Percentiles rank a stretch among this genome's conserved stretches.
phyloP scores from a whole-genome alignment of 2,113 vertebrate species.

The Eolophus roseicapilla region DNA sequence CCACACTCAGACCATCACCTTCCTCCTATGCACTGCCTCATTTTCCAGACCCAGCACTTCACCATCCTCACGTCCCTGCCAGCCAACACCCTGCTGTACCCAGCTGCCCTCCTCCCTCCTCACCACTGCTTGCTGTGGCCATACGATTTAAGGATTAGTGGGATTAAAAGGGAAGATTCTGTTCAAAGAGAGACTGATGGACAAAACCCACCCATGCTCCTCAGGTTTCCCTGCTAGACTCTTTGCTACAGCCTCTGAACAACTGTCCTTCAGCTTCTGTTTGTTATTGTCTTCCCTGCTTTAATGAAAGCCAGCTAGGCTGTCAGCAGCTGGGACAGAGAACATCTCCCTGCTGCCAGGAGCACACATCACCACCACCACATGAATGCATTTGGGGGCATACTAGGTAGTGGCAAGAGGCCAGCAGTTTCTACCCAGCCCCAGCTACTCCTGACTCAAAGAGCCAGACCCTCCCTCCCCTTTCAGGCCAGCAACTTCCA shows the following conservation, averaged over 20 bases:
- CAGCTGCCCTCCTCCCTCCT: neutral
- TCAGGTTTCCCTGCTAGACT: neutral
- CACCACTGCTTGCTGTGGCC: neutral
- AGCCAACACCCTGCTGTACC: neutral
- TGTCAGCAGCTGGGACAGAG: neutral
- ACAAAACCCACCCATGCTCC: neutral
- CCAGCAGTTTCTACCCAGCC: neutral
- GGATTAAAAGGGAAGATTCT: neutral
- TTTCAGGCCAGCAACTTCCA: neutral
- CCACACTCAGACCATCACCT: neutral
- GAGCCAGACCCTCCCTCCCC: neutral
- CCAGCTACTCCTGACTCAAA: neutral
- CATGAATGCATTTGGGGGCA: neutral
- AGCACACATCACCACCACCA: neutral
- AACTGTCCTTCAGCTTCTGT: neutral
- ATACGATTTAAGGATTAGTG: neutral
- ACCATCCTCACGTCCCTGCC: neutral
- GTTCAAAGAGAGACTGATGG: neutral
- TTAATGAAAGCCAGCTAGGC: neutral
- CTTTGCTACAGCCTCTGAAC: neutral
- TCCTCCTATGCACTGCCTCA: neutral
- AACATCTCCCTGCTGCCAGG: neutral
- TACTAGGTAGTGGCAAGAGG: neutral
- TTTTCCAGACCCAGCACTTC: neutral
- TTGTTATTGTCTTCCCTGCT: fast-evolving